Conservation (phyloP, 92 coral and sea anemone genomes). For the Epizoanthus rinbou region DNA sequence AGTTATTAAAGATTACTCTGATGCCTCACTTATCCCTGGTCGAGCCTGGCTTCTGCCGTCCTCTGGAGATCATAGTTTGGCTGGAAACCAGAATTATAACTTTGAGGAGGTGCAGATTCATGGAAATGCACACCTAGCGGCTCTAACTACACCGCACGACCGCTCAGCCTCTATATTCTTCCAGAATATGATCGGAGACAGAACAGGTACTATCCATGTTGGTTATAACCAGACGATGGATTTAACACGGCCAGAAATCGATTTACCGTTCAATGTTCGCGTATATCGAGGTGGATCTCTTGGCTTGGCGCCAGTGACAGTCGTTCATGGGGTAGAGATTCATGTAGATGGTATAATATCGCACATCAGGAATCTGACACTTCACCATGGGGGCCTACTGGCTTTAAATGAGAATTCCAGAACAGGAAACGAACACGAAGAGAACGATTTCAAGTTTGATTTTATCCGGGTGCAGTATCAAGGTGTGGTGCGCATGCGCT, state of each 20-base stretch:
- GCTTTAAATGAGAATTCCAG: slow-evolving; percentile 64
- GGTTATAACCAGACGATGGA: slow-evolving; percentile 69
- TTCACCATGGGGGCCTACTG: slow-evolving; percentile 68
- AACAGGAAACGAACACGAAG: slow-evolving; percentile 67
- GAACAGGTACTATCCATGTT: slow-evolving; percentile 68
- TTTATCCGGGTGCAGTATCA: slow-evolving; percentile 65
- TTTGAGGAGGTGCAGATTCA: slow-evolving; percentile 75
- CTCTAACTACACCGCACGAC: slow-evolving; percentile 50
- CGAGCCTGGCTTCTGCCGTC: slow-evolving; percentile 70
- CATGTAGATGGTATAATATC: slow-evolving; percentile 60
- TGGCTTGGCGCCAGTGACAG: slow-evolving; percentile 69
- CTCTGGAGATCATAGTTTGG: slow-evolving; percentile 58
- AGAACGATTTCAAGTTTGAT: slow-evolving; percentile 65
- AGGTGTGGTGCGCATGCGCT: slow-evolving; percentile 58
- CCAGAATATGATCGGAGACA: slow-evolving; percentile 78
- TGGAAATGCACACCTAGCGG: slow-evolving; percentile 67
- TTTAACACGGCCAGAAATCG: slow-evolving; percentile 59
- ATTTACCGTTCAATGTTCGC: slow-evolving; percentile 68
- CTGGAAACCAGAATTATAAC: slow-evolving; percentile 66
- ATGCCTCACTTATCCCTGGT: slow-evolving; percentile 63
- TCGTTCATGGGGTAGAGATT: slow-evolving; percentile 68
- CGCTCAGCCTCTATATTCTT: slow-evolving; percentile 70
- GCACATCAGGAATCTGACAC: slow-evolving; percentile 58
- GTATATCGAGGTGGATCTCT: slow-evolving; percentile 72
- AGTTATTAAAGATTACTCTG: slow-evolving; percentile 57